Evolutionary conservation across 2,888 invertebrate genomes (phyloP).

Genomic region (Cantharis lateralis): DNA sequence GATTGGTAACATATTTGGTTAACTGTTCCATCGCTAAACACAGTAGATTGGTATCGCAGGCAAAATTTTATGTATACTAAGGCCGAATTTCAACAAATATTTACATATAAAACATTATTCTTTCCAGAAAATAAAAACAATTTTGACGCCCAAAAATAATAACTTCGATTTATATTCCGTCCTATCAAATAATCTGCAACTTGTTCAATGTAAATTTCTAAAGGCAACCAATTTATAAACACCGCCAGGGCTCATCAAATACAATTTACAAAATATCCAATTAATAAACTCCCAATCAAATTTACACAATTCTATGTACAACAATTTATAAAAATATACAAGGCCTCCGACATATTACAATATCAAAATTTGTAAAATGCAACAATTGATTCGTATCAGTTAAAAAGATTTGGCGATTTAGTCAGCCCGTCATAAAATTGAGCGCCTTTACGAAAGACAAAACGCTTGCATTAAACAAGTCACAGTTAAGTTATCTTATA

Average conservation of each 20-base stretch:
- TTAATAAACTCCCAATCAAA: background rate
- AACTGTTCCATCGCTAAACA: constrained; percentile 38
- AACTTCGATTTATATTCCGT: constrained; percentile 9
- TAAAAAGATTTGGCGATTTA: background rate
- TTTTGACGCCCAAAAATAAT: constrained; percentile 17
- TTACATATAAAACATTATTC: constrained; percentile 20
- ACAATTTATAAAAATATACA: constrained; percentile 4
- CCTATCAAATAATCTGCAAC: constrained; percentile 18
- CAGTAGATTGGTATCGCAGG: constrained; percentile 36
- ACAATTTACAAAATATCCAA: background rate
- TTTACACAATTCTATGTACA: background rate
- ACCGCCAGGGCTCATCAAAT: background rate
- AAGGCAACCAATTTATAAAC: constrained; percentile 16
- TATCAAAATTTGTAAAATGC: constrained; percentile 1
- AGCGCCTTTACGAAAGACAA: constrained; percentile 22
- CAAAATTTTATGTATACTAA: constrained; percentile 24
- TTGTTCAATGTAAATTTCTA: constrained; percentile 13
- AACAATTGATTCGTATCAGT: background rate
- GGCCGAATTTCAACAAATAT: constrained; percentile 18
- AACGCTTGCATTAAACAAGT: constrained; percentile 21
- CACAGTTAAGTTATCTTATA: constrained; percentile 58
- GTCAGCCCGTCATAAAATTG: background rate
- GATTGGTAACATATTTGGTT: constrained; percentile 33
- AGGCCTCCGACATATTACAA: background rate
- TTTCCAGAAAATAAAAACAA: constrained; percentile 10